A percentile compares a stretch with the other conserved stretches of the same genome.
phyloP scores from a whole-genome alignment of 1,140 invertebrate genomes.

The Rhagoletis zephyria region DNA sequence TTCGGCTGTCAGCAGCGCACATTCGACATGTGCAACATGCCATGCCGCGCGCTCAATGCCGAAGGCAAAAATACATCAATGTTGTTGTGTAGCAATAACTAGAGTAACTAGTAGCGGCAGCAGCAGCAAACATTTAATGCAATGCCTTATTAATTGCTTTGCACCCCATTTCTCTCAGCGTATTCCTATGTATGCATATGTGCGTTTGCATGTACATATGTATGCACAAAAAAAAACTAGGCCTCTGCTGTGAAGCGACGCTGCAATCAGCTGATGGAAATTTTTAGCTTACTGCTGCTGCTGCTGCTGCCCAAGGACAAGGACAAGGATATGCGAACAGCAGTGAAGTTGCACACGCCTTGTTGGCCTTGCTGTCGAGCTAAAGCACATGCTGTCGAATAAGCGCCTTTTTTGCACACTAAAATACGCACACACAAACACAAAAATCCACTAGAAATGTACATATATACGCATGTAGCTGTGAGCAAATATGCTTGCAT shows the following conservation, averaged over 20 bases:
- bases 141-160: slow-evolving; percentile 34
- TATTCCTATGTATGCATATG: neutral
- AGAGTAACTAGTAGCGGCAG: neutral
- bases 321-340: slow-evolving; percentile 11
- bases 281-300: neutral
- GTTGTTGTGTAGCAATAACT: neutral
- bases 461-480: neutral
- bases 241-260: neutral
- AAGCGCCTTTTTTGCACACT: neutral
- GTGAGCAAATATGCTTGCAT: too few species aligned
- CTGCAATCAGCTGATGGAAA: slow-evolving; percentile 37
- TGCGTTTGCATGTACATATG: neutral
- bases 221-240: too few species aligned
- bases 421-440: neutral
- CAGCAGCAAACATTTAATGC: slow-evolving; percentile 1
- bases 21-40: slow-evolving; percentile 38
- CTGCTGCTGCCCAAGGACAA: slow-evolving; percentile 36
- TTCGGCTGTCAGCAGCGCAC: neutral
- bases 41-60: neutral
- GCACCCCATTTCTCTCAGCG: neutral
- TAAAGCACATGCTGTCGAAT: neutral
- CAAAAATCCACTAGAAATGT: neutral
- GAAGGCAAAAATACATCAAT: neutral
- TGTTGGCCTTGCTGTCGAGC: slow-evolving; percentile 9
- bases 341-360: too few species aligned